These are phyloP conservation scores for Silurus lanzhouensis DNA, from an alignment of 2,797 vertebrate genomes.

Conservation along the genomic window DNA sequence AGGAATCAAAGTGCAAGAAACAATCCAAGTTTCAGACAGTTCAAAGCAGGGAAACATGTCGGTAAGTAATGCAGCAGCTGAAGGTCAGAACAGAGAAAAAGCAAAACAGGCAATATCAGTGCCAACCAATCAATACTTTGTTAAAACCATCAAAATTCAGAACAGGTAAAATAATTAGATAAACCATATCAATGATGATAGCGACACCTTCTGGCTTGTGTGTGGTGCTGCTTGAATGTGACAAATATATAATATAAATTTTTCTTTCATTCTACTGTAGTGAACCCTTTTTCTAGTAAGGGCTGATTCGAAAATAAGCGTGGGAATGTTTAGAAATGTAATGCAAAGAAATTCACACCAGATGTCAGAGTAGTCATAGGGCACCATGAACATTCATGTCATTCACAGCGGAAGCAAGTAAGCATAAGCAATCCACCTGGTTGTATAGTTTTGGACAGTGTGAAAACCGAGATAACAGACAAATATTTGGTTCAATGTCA, in stretches of 20 bases:
- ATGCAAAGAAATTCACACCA: neutral
- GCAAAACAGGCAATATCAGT: neutral
- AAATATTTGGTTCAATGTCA: neutral
- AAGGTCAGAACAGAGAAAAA: neutral
- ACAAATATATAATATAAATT: neutral
- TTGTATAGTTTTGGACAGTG: neutral
- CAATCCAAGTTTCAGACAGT: neutral
- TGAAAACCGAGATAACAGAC: neutral
- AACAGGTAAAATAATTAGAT: neutral
- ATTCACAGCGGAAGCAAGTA: neutral
- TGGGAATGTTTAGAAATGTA: neutral
- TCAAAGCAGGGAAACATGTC: slow-evolving; percentile 2
- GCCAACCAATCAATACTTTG: neutral
- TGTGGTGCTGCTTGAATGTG: neutral
- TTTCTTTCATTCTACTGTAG: neutral
- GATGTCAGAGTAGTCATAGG: neutral
- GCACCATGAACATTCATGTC: neutral
- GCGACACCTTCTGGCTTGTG: neutral
- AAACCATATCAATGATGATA: neutral
- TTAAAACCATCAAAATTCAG: neutral
- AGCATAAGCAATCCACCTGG: neutral
- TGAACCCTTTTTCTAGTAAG: neutral
- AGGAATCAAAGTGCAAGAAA: slow-evolving; percentile 17
- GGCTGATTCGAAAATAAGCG: no score
- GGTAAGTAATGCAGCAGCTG: neutral